Evolutionary conservation across 2,113 vertebrate species (phyloP).

Genomic region (Anarrhichthys ocellatus): DNA sequence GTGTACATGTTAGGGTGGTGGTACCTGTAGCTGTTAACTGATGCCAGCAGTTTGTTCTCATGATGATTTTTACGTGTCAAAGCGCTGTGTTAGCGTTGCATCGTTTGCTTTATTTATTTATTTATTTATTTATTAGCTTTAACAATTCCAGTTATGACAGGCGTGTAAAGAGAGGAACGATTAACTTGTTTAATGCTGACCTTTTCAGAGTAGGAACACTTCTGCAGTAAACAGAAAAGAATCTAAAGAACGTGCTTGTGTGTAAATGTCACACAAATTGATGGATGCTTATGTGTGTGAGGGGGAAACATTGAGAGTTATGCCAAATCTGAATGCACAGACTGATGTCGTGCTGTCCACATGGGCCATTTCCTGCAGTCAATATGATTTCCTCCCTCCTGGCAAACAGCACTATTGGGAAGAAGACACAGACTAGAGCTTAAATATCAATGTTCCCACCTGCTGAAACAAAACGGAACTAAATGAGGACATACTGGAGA

Average conservation of each 20-base stretch:
- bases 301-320: neutral
- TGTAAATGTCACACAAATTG: constrained; percentile 29
- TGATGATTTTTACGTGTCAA: constrained; percentile 20
- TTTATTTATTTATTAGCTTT: neutral
- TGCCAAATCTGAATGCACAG: neutral
- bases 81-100: neutral
- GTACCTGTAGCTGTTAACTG: neutral
- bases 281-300: neutral
- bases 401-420: constrained; percentile 22
- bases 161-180: neutral
- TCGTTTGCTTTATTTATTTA: constrained; percentile 24
- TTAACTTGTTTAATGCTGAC: constrained; percentile 34
- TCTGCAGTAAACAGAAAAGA: neutral
- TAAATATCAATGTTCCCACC: constrained; percentile 13
- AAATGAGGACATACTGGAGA: constrained; percentile 4
- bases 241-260: neutral
- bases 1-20: neutral
- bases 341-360: neutral
- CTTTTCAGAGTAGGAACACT: constrained; percentile 28
- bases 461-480: constrained; percentile 22
- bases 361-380: constrained; percentile 22
- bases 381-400: constrained; percentile 30
- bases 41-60: constrained; percentile 7
- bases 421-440: constrained; percentile 15
- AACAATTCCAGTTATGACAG: neutral